Percentiles rank a stretch among this genome's conserved stretches.
Conservation (phyloP, 2,797 vertebrate genomes). For the Helarctos malayanus region DNA sequence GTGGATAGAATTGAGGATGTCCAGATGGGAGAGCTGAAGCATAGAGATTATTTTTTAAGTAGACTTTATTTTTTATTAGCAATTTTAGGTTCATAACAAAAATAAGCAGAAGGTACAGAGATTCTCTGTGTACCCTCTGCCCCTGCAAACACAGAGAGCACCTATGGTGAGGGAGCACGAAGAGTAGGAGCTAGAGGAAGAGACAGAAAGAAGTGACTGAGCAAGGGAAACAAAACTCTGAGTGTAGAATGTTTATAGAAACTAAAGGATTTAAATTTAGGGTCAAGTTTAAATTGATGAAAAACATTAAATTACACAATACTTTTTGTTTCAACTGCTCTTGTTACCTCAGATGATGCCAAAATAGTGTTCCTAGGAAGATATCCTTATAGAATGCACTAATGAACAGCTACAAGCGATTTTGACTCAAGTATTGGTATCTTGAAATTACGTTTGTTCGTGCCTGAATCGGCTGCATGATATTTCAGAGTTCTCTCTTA, state of each 20-base stretch:
- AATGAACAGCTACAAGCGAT: not conserved
- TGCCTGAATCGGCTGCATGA: not conserved
- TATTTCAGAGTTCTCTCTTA: not conserved
- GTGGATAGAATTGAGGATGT: not conserved
- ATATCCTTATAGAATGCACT: not conserved
- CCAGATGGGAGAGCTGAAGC: not conserved
- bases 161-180: not conserved
- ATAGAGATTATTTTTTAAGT: not conserved
- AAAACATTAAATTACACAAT: not conserved
- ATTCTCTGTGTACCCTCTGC: not conserved
- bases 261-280: not conserved
- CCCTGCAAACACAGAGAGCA: not conserved
- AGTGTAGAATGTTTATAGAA: slow-evolving; percentile 3
- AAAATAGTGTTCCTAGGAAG: not conserved
- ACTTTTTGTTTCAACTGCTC: not conserved
- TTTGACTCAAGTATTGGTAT: not conserved
- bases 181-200: not conserved
- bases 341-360: not conserved
- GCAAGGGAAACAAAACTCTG: not conserved
- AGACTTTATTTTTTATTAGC: not conserved
- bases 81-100: slow-evolving; percentile 14
- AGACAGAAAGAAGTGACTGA: not conserved
- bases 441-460: not conserved
- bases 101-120: not conserved
- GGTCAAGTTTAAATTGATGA: slow-evolving; percentile 4